These are phyloP conservation scores for Gonatopus flavifemur DNA, from an alignment of 1,140 invertebrate genomes.

Conservation along the genomic window DNA sequence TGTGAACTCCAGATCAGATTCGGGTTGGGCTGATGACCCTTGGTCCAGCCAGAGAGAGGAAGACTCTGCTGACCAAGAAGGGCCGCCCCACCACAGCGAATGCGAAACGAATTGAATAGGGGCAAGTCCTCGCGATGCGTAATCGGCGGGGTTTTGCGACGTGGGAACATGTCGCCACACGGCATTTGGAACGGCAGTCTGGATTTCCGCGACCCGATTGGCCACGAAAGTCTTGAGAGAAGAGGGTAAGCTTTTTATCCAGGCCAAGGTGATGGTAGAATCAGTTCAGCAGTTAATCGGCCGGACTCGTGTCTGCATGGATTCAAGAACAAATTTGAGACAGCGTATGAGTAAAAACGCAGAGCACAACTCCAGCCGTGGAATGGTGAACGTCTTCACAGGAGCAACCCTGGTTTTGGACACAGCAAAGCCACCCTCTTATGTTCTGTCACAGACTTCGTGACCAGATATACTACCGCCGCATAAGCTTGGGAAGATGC, in stretches of 20 bases:
- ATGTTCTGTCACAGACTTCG: background rate
- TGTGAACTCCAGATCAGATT: background rate
- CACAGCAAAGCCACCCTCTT: background rate
- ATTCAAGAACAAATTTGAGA: slow-evolving; percentile 10
- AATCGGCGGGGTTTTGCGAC: slow-evolving; percentile 33
- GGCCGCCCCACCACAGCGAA: slow-evolving; percentile 36
- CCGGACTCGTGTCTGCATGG: slow-evolving; percentile 22
- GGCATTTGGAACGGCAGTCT: slow-evolving; percentile 4
- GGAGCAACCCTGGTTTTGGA: slow-evolving; percentile 40
- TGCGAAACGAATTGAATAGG: slow-evolving; percentile 17
- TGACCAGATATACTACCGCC: slow-evolving; percentile 7
- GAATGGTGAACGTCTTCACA: slow-evolving; percentile 34
- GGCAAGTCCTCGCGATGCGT: slow-evolving; percentile 25
- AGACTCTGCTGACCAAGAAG: slow-evolving; percentile 36
- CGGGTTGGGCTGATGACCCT: background rate
- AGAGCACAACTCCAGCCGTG: slow-evolving; percentile 42
- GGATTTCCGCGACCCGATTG: slow-evolving; percentile 29
- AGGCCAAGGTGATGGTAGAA: slow-evolving; percentile 28
- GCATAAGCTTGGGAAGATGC: slow-evolving; percentile 13
- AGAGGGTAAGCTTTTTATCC: slow-evolving; percentile 23
- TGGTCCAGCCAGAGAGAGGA: background rate
- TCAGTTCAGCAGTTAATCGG: slow-evolving; percentile 32
- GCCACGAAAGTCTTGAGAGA: slow-evolving; percentile 31
- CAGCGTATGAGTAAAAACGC: slow-evolving; percentile 31
- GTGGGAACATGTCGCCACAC: slow-evolving; percentile 27